Evolutionary conservation across 2,888 invertebrate species (phyloP).

Genomic region (Pelosia muscerda): DNA sequence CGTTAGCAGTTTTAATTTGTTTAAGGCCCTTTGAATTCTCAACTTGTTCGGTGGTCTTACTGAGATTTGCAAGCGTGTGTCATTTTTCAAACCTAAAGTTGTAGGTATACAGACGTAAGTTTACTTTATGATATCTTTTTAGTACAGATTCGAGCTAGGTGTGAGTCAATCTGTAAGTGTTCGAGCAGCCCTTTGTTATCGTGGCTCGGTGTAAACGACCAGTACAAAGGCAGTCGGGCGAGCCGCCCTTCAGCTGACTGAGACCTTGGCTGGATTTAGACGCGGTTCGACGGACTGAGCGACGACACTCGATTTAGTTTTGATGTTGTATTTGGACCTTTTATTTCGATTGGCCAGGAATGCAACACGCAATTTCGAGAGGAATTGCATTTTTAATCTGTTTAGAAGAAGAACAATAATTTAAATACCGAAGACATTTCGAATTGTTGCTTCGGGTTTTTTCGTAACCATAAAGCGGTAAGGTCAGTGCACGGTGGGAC

Average conservation of each 20-base stretch:
- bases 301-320: constrained; percentile 77
- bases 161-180: constrained; percentile 75
- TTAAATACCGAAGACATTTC: constrained; percentile 45
- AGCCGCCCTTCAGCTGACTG: constrained; percentile 81
- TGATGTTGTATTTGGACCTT: constrained; percentile 72
- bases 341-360: constrained; percentile 71
- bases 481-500: constrained; percentile 78
- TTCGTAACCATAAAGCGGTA: constrained; percentile 55
- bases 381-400: constrained; percentile 54
- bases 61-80: constrained; percentile 51
- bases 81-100: constrained; percentile 36
- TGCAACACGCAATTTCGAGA: constrained; percentile 70
- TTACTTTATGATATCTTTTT: constrained; percentile 52
- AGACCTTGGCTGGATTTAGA: constrained; percentile 86
- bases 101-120: constrained; percentile 25
- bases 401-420: constrained; percentile 51
- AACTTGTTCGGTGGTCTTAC: constrained; percentile 71
- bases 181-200: constrained; percentile 82
- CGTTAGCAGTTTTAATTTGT: constrained; percentile 59
- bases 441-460: constrained; percentile 52
- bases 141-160: constrained; percentile 55
- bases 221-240: constrained; percentile 77
- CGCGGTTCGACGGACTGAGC: constrained; percentile 81
- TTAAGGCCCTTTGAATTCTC: constrained; percentile 55
- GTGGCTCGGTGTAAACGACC: constrained; percentile 80